A percentile compares a stretch with the other conserved stretches of the same genome.
These are phyloP conservation scores for Oxyteleia sp. DNA, from an alignment of 2,888 invertebrate species.

Conservation along the genomic window DNA sequence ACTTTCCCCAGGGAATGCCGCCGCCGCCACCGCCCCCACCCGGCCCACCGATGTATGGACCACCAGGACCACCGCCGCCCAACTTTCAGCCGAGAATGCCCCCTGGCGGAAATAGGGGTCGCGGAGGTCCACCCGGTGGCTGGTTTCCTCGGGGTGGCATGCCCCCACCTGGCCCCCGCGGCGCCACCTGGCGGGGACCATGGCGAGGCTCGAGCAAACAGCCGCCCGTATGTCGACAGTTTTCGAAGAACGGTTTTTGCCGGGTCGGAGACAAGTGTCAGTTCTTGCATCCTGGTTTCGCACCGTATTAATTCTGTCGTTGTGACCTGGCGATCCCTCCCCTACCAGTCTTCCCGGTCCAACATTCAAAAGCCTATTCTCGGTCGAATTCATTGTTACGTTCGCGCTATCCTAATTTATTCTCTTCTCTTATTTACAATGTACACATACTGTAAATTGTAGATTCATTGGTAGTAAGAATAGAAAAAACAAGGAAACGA, in stretches of 20 bases:
- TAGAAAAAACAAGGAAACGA: neutral
- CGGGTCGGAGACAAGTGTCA: conserved; percentile 94
- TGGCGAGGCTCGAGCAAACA: conserved; percentile 86
- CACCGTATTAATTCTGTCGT: conserved; percentile 83
- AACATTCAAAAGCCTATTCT: neutral
- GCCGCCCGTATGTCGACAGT: conserved; percentile 91
- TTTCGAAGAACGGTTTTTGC: conserved; percentile 94
- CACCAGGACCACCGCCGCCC: conserved; percentile 69
- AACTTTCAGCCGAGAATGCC: conserved; percentile 82
- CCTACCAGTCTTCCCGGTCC: neutral
- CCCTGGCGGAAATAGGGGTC: conserved; percentile 83
- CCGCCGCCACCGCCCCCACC: conserved; percentile 82
- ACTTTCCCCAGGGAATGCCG: too few relatives aligned
- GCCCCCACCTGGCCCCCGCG: conserved; percentile 79
- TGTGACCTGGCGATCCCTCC: neutral
- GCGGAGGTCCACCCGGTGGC: conserved; percentile 84
- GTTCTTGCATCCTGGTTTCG: conserved; percentile 93
- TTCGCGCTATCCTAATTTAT: neutral
- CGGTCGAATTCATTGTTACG: neutral
- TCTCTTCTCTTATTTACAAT: conserved; percentile 34
- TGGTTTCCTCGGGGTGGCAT: conserved; percentile 87
- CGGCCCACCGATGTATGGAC: conserved; percentile 59
- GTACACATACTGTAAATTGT: conserved; percentile 48
- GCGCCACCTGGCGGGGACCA: conserved; percentile 88
- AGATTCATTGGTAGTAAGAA: conserved; percentile 21